Conservation (phyloP, 2,113 vertebrate genomes). For the Nothoprocta pentlandii region DNA sequence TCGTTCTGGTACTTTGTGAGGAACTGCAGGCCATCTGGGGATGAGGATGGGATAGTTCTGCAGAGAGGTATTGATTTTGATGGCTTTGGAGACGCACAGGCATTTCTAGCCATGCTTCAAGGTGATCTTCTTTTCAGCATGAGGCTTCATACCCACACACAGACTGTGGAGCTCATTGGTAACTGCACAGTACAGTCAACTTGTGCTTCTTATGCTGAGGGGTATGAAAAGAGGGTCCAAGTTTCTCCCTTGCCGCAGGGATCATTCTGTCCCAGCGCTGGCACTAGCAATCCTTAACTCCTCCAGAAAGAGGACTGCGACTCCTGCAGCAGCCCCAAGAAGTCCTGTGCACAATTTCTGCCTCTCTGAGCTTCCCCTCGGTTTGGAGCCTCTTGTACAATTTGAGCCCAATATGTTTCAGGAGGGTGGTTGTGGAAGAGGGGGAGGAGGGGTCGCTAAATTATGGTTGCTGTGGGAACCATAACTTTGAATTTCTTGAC, state of each 20-base stretch:
- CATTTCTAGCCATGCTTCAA: background rate
- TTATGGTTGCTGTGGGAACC: slow-evolving; percentile 79
- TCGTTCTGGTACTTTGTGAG: background rate
- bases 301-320: background rate
- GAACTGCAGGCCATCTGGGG: background rate
- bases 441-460: slow-evolving; percentile 61
- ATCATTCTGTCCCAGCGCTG: background rate
- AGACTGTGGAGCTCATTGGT: background rate
- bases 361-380: background rate
- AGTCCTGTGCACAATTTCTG: accelerated
- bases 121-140: background rate
- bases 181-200: background rate
- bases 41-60: background rate
- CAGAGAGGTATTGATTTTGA: background rate
- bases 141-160: background rate
- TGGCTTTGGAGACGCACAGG: accelerated
- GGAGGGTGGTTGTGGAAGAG: slow-evolving; percentile 43
- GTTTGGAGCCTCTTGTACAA: slow-evolving; percentile 25
- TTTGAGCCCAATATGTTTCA: slow-evolving; percentile 59
- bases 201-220: background rate
- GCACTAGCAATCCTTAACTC: background rate
- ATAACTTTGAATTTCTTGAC: slow-evolving; percentile 79
- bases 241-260: background rate
- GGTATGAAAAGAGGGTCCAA: background rate
- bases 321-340: background rate